Evolutionary conservation across 2,888 invertebrate species (phyloP).

Genomic region (Synanthedon andrenaeformis): DNA sequence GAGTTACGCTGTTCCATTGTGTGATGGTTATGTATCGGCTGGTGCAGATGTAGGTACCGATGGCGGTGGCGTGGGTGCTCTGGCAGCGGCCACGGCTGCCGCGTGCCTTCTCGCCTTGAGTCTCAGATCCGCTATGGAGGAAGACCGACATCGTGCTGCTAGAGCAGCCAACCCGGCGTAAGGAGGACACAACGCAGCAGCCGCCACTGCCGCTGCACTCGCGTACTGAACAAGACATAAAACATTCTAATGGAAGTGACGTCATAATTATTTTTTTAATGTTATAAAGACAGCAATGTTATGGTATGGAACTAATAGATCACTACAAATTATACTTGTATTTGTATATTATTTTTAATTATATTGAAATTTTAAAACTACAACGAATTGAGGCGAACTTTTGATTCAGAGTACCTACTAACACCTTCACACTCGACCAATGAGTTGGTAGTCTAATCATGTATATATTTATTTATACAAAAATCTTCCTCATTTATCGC

Average conservation of each 20-base stretch:
- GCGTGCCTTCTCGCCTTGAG: slow-evolving; percentile 94
- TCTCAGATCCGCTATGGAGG: slow-evolving; percentile 93
- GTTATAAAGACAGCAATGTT: background rate
- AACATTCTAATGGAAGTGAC: background rate
- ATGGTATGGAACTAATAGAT: background rate
- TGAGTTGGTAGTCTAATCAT: too few relatives aligned
- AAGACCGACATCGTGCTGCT: slow-evolving; percentile 86
- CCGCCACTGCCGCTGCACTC: slow-evolving; percentile 58
- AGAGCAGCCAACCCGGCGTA: slow-evolving; percentile 83
- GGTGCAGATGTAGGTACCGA: slow-evolving; percentile 16
- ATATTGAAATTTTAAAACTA: too few relatives aligned
- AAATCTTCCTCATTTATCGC: too few relatives aligned
- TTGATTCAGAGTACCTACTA: too few relatives aligned
- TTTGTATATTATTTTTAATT: too few relatives aligned
- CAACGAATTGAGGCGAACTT: too few relatives aligned
- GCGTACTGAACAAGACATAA: slow-evolving; percentile 35
- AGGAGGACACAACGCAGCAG: slow-evolving; percentile 75
- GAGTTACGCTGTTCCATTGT: background rate
- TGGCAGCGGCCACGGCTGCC: slow-evolving; percentile 82
- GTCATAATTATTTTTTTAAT: background rate
- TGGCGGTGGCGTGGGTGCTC: slow-evolving; percentile 31
- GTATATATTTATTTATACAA: too few relatives aligned
- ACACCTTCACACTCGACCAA: too few relatives aligned
- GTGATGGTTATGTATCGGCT: slow-evolving; percentile 40
- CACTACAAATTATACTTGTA: too few relatives aligned